phyloP scores from a whole-genome alignment of 2,113 vertebrate genomes.

The Strix aluco region DNA sequence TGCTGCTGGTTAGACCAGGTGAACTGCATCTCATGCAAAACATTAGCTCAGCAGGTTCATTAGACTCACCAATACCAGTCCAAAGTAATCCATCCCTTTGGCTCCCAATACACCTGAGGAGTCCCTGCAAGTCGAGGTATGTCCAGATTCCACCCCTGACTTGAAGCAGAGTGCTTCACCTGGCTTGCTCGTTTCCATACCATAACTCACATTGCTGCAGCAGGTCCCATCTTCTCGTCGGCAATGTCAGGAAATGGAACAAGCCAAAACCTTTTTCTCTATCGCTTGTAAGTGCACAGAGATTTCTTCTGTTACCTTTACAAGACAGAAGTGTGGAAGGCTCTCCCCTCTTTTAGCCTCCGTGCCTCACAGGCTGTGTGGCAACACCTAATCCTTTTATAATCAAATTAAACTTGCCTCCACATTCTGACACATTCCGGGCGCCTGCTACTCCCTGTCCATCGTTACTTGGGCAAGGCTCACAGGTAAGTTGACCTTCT shows the following conservation, averaged over 20 bases:
- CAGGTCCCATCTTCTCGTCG: background rate
- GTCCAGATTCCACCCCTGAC: background rate
- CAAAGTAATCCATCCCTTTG: background rate
- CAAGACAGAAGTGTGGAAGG: background rate
- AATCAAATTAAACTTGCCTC: constrained; percentile 78
- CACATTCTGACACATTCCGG: constrained; percentile 90
- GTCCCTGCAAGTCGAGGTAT: background rate
- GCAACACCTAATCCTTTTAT: background rate
- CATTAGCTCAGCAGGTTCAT: background rate
- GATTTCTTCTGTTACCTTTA: background rate
- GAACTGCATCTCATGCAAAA: background rate
- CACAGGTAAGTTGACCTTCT: constrained; percentile 88
- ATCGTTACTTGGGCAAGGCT: constrained; percentile 89
- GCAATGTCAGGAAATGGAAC: background rate
- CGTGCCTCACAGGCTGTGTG: background rate
- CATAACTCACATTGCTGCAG: background rate
- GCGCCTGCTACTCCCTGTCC: constrained; percentile 83
- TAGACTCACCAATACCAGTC: background rate
- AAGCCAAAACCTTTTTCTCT: background rate
- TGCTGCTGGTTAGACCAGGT: background rate
- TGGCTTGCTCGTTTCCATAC: background rate
- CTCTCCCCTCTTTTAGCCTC: background rate
- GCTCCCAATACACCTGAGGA: background rate
- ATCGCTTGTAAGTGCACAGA: background rate
- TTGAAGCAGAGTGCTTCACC: background rate